Percentiles rank a stretch among this genome's conserved stretches.
Conservation (phyloP, 2,113 vertebrate species). For the Oreocharis arfaki region DNA sequence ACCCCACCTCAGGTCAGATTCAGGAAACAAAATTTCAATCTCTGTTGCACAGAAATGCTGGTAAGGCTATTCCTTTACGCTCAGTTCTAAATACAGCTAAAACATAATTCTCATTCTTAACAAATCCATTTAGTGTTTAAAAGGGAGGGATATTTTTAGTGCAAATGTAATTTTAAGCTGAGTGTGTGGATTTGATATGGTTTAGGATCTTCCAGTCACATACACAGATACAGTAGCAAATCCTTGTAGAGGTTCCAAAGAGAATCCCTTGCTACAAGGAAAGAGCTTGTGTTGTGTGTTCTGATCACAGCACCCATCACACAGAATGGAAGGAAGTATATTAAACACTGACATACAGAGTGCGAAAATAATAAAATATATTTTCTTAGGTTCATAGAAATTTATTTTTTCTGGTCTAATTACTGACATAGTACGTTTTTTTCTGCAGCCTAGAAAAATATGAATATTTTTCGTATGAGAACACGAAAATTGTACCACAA, state of each 20-base stretch:
- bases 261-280: neutral
- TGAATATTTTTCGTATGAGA: neutral
- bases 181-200: neutral
- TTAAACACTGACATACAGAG: neutral
- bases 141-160: neutral
- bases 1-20: neutral
- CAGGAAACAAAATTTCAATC: neutral
- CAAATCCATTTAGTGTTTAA: neutral
- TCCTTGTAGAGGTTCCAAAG: neutral
- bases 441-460: neutral
- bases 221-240: neutral
- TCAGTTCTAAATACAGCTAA: neutral
- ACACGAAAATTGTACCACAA: neutral
- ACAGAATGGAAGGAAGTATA: neutral
- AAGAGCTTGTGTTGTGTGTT: neutral
- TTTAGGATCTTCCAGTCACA: neutral
- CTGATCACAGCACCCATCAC: neutral
- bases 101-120: neutral
- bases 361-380: neutral
- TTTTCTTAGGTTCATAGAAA: neutral
- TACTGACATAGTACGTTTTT: neutral
- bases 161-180: neutral
- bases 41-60: neutral
- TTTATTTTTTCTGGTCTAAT: neutral
- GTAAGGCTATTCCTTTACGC: neutral